Evolutionary conservation across 2,888 invertebrate genomes (phyloP), one percentile per base, ranked within the genome.

Genomic region (Ochropleura plecta): DNA sequence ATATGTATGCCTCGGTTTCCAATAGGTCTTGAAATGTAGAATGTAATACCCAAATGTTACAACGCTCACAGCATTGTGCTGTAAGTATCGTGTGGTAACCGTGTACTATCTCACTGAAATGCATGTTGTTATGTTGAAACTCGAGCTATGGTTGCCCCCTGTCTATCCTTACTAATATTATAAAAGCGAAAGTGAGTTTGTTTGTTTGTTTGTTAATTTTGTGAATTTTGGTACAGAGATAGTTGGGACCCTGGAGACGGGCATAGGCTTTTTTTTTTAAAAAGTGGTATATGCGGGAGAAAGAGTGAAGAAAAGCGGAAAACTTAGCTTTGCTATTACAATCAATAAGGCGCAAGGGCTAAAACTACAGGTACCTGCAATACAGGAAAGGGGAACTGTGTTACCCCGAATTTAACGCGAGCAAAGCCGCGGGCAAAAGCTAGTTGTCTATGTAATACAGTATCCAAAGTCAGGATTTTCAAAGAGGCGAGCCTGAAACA

Each of bases 51-150:
- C 5, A 75, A 80, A 81, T 49, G 60, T 57, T 57, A 55, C 60
- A 69, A 63, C 64, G 9, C 55, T 42, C 66, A 44, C 55, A 68
- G 70, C 57, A 30, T 48, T 53, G 42, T 53, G 16, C 53, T 59
- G 62, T 44, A 18, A 49, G 53, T 71, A n/a, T 66, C 44, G 51
- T 57, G 70, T 84, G 69, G 71, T 55, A 70, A 55, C 20, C 63
- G 55, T 53, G 66, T 44, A 68, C 53, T 70, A 70, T 66, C 63
- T 73, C 78, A 55, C 67, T 46, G 60, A 62, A 85, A 82, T 82
- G 16, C 82, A 73, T 78, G 82, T 85, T 67, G 67, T 72, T 81
- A 59, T 70, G 57, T 73, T 69, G 74, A 49, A 82, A 79, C 75
- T 68, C 71, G 14, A 79, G 64, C 75, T 62, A 62, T 53, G 67